Percentiles rank a stretch among this genome's conserved stretches.
These are phyloP conservation scores for Cryptocephalus primarius DNA, from an alignment of 2,888 invertebrate genomes.

Conservation along the genomic window DNA sequence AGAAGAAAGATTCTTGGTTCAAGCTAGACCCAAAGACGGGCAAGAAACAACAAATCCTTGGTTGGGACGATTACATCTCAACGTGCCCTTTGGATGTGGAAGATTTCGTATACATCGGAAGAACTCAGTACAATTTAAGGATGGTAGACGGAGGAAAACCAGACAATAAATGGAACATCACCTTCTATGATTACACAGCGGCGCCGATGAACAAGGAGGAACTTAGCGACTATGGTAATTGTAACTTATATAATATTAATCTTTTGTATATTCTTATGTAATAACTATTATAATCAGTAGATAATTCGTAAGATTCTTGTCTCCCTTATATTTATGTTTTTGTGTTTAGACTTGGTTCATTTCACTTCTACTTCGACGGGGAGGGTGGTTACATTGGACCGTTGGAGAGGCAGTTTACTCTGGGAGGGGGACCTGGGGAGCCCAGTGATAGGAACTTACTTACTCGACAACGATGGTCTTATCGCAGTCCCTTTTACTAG, in stretches of 20 bases:
- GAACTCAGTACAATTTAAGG: conserved; percentile 86
- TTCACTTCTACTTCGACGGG: conserved; percentile 87
- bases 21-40: conserved; percentile 71
- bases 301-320: too few relatives aligned
- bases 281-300: too few relatives aligned
- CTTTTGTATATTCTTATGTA: too few relatives aligned
- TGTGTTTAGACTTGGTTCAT: conserved; percentile 63
- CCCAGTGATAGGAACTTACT: conserved; percentile 84
- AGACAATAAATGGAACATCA: conserved; percentile 86
- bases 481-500: conserved; percentile 81
- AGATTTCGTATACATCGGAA: conserved; percentile 66
- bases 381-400: conserved; percentile 72
- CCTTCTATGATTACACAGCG: conserved; percentile 90
- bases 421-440: conserved; percentile 85
- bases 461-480: conserved; percentile 64
- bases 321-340: too few relatives aligned
- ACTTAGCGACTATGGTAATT: conserved; percentile 54
- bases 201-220: conserved; percentile 68
- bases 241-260: neutral
- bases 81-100: conserved; percentile 62
- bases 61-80: conserved; percentile 40
- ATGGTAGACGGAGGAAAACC: conserved; percentile 79
- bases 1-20: conserved; percentile 88
- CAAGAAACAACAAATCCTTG: conserved; percentile 48
- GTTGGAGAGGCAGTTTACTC: conserved; percentile 65